These are phyloP conservation scores for Eulemur mongoz DNA, from an alignment of 2,797 vertebrate species.

Conservation along the genomic window DNA sequence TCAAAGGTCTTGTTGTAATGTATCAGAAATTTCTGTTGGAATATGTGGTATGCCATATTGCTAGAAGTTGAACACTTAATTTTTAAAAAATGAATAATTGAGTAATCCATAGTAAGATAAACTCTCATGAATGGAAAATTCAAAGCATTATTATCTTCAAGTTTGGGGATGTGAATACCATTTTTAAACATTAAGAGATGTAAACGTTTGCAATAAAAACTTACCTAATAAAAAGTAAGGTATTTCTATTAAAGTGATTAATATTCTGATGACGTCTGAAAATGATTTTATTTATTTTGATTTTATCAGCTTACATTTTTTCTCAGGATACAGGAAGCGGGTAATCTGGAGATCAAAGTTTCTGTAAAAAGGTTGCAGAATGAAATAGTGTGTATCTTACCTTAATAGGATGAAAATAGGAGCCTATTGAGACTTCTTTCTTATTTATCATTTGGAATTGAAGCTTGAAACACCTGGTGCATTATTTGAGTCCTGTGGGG, in stretches of 20 bases:
- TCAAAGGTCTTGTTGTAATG: neutral
- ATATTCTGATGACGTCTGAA: neutral
- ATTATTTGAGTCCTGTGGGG: neutral
- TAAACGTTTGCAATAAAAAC: neutral
- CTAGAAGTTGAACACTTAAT: conserved; percentile 25
- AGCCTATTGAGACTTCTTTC: neutral
- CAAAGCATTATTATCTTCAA: neutral
- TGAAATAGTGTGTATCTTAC: neutral
- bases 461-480: neutral
- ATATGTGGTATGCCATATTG: neutral
- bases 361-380: neutral
- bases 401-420: neutral
- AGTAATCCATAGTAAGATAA: neutral
- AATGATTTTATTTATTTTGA: neutral
- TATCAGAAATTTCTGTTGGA: neutral
- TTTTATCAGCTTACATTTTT: neutral
- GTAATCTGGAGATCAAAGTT: neutral
- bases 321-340: neutral
- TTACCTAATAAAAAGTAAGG: neutral
- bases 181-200: neutral
- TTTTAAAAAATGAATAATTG: neutral
- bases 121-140: neutral
- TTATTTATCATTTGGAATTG: neutral
- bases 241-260: neutral
- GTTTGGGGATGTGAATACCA: neutral